phyloP scores from a whole-genome alignment of 2,113 vertebrate genomes.

The Chelonoidis abingdonii region DNA sequence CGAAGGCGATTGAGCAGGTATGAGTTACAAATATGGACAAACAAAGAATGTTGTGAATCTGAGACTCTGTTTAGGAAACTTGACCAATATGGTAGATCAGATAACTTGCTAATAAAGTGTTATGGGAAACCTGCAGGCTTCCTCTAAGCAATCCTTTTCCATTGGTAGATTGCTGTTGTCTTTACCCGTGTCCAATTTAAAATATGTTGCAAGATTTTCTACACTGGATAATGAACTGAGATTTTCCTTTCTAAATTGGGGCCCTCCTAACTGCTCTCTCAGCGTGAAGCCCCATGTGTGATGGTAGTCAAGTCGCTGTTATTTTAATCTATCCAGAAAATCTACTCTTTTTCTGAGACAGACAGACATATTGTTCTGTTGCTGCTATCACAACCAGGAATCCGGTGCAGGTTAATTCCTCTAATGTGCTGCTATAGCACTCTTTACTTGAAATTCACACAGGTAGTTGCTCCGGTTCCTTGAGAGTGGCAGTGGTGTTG shows the following conservation, averaged over 20 bases:
- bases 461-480: neutral
- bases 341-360: neutral
- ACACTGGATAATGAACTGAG: neutral
- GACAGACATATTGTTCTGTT: neutral
- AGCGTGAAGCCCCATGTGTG: neutral
- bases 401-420: neutral
- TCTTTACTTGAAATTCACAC: neutral
- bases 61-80: neutral
- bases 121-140: neutral
- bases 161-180: neutral
- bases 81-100: neutral
- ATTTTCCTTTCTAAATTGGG: neutral
- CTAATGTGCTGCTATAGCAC: neutral
- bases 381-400: neutral
- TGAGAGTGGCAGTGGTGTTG: neutral
- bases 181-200: neutral
- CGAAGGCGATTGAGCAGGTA: slow-evolving; percentile 92
- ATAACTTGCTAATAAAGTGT: neutral
- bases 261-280: neutral
- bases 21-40: neutral
- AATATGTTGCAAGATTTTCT: neutral
- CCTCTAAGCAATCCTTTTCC: neutral
- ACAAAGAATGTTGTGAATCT: neutral
- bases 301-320: neutral
- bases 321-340: neutral